phyloP scores from a whole-genome alignment of 2,888 invertebrate species.

The Agriotes lineatus region DNA sequence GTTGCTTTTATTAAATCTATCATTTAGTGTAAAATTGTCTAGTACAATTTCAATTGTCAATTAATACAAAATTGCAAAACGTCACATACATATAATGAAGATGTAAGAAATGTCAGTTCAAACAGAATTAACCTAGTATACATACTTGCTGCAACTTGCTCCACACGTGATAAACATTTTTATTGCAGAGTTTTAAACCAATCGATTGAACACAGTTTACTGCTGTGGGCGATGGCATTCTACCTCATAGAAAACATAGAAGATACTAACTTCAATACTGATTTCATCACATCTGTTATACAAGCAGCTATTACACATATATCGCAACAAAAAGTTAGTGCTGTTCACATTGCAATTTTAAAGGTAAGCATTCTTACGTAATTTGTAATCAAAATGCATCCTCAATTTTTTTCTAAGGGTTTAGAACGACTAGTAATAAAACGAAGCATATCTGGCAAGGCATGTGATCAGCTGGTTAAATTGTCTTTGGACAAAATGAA shows the following conservation, averaged over 20 bases:
- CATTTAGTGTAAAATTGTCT: too few relatives aligned
- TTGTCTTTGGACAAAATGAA: conserved; percentile 77
- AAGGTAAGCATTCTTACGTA: conserved; percentile 55
- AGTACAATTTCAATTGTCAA: too few relatives aligned
- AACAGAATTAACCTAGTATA: too few relatives aligned
- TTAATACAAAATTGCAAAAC: too few relatives aligned
- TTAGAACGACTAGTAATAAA: conserved; percentile 77
- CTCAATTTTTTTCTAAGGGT: conserved; percentile 68
- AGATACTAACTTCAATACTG: conserved; percentile 72
- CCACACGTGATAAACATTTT: too few relatives aligned
- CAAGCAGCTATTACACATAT: conserved; percentile 70
- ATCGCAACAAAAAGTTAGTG: conserved; percentile 64
- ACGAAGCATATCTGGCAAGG: conserved; percentile 68
- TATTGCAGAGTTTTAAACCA: conserved; percentile 57
- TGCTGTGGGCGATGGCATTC: conserved; percentile 82
- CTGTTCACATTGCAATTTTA: conserved; percentile 64
- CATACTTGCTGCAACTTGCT: too few relatives aligned
- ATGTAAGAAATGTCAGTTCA: too few relatives aligned
- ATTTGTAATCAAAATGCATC: background rate
- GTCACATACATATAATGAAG: too few relatives aligned
- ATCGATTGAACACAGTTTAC: conserved; percentile 74
- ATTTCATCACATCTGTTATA: conserved; percentile 71
- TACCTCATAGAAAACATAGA: conserved; percentile 81
- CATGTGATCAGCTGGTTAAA: conserved; percentile 76
- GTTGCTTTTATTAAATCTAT: too few relatives aligned